These are phyloP conservation scores for Brenthis ino DNA, from an alignment of 2,888 invertebrate genomes.

Conservation along the genomic window DNA sequence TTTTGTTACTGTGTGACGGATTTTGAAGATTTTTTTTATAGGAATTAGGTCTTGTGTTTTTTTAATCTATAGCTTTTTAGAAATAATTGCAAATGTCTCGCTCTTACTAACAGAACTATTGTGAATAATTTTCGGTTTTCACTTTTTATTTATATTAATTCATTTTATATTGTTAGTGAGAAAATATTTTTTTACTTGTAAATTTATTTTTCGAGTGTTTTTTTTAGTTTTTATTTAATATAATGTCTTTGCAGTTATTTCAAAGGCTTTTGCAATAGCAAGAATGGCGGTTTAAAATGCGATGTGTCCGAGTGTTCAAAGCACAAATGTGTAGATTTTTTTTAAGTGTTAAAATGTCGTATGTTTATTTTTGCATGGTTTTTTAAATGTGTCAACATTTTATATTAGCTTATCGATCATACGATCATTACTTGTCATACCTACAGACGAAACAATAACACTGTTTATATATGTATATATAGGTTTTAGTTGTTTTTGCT, in stretches of 20 bases:
- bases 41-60: constrained; percentile 26
- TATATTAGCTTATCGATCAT: constrained; percentile 23
- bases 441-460: not conserved
- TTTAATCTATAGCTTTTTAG: constrained; percentile 32
- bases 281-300: constrained; percentile 41
- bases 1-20: constrained; percentile 35
- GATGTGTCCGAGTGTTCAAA: constrained; percentile 33
- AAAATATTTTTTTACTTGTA: not conserved
- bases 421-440: not conserved
- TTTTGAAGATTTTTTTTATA: constrained; percentile 16
- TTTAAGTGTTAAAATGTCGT: constrained; percentile 32
- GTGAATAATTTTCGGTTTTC: not conserved
- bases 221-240: not conserved
- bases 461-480: constrained; percentile 1
- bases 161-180: no score
- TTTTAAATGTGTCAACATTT: not conserved
- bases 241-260: constrained; percentile 40
- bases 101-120: constrained; percentile 7
- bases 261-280: constrained; percentile 30
- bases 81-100: constrained; percentile 24
- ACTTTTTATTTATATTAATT: no score
- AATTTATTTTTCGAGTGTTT: not conserved
- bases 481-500: not conserved
- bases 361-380: constrained; percentile 23
- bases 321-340: constrained; percentile 36